Evolutionary conservation across 2,797 vertebrate species (phyloP).

Genomic region (Buceros bicornis): DNA sequence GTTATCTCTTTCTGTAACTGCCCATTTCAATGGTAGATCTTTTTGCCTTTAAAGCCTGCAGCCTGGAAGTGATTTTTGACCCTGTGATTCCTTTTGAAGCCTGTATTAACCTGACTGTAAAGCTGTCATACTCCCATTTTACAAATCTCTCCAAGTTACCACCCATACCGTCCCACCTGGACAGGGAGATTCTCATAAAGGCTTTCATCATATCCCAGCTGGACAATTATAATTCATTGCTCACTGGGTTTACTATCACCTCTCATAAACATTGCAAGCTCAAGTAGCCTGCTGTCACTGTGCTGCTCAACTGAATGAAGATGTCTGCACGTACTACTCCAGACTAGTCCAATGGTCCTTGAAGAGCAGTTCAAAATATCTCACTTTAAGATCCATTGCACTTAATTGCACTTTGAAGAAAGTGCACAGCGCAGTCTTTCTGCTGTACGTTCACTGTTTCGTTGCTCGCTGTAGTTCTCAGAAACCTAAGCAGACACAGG

Average conservation of each 20-base stretch:
- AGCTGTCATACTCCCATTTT: constrained; percentile 73
- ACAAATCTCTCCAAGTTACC: constrained; percentile 72
- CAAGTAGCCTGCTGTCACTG: constrained; percentile 56
- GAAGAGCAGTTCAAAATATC: neutral
- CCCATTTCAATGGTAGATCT: constrained; percentile 47
- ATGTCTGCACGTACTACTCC: constrained; percentile 35
- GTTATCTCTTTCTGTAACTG: neutral
- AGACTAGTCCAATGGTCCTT: neutral
- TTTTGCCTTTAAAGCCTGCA: constrained; percentile 28
- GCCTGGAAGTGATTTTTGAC: constrained; percentile 70
- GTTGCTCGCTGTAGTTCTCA: neutral
- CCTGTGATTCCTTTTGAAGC: constrained; percentile 67
- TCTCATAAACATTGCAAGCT: constrained; percentile 57
- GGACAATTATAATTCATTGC: constrained; percentile 70
- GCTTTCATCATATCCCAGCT: constrained; percentile 77
- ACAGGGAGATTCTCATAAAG: constrained; percentile 71
- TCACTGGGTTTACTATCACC: constrained; percentile 64
- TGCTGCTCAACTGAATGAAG: constrained; percentile 48
- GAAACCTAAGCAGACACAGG: neutral
- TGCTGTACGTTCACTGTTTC: neutral
- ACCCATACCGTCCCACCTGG: constrained; percentile 63
- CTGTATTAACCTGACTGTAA: constrained; percentile 71
- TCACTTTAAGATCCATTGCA: neutral
- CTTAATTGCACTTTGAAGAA: neutral
- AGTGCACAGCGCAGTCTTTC: neutral